Conservation (phyloP, 1,140 invertebrate genomes). For the Brachionus koreanus region DNA sequence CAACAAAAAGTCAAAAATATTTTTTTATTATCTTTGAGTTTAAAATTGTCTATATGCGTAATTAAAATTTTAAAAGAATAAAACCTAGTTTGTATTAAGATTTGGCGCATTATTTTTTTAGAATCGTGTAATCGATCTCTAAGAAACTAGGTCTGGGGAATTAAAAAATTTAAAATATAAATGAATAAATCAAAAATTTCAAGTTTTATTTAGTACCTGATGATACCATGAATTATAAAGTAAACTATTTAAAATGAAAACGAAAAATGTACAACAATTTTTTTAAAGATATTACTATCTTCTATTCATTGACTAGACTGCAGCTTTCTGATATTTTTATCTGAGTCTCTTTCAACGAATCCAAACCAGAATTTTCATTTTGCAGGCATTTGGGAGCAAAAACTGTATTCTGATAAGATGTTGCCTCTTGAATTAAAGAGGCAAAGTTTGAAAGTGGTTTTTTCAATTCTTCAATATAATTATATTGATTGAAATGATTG, state of each 20-base stretch:
- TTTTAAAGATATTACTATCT: neutral
- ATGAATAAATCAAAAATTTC: neutral
- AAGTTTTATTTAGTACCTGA: neutral
- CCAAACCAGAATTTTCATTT: neutral
- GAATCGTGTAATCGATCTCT: neutral
- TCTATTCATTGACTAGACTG: slow-evolving; percentile 22
- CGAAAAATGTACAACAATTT: neutral
- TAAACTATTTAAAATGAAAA: neutral
- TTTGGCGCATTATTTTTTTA: too few species aligned
- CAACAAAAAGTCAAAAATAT: too few species aligned
- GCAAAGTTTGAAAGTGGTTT: slow-evolving; percentile 14
- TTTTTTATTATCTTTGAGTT: too few species aligned
- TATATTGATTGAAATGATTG: slow-evolving; percentile 28
- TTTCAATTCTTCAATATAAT: slow-evolving; percentile 25
- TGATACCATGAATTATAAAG: too few species aligned
- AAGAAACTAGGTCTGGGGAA: neutral
- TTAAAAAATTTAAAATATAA: neutral
- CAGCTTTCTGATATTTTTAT: slow-evolving; percentile 34
- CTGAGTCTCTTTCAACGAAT: slow-evolving; percentile 15
- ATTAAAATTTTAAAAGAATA: too few species aligned
- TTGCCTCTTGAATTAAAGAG: neutral
- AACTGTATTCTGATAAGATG: neutral
- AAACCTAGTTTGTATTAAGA: too few species aligned
- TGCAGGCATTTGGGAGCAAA: neutral
- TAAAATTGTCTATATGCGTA: too few species aligned